These are phyloP conservation scores for Suricata suricatta DNA, from an alignment of 2,113 vertebrate species.

Conservation along the genomic window DNA sequence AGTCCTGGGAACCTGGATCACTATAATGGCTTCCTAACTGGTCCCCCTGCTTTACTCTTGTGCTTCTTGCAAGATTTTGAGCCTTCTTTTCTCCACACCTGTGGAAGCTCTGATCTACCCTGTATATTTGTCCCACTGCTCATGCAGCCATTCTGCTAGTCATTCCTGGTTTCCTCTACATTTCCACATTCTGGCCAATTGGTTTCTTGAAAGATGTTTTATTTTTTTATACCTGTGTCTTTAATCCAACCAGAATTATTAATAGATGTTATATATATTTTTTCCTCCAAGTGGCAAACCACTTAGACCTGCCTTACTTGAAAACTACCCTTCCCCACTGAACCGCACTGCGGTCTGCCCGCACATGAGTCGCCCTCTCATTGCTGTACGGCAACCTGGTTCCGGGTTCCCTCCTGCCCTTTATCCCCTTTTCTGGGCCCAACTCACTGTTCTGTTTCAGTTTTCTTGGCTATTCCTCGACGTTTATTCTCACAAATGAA, in stretches of 20 bases:
- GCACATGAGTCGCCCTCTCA: neutral
- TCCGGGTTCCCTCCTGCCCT: neutral
- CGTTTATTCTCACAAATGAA: neutral
- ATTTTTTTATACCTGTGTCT: neutral
- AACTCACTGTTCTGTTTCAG: neutral
- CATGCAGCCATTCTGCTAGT: neutral
- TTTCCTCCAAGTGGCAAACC: neutral
- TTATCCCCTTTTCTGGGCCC: neutral
- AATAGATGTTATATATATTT: neutral
- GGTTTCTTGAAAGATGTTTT: neutral
- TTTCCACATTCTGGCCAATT: neutral
- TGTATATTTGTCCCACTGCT: neutral
- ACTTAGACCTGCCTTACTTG: neutral
- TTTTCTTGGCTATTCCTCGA: neutral
- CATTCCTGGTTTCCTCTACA: neutral
- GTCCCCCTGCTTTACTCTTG: neutral
- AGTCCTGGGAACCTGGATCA: neutral
- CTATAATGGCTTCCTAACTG: neutral
- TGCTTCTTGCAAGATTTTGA: neutral
- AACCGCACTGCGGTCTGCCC: neutral
- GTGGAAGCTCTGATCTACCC: neutral
- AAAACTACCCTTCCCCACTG: neutral
- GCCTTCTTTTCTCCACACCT: neutral
- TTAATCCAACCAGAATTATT: neutral
- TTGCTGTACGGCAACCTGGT: neutral